Evolutionary conservation across 2,888 invertebrate species (phyloP), one percentile per base, ranked within the genome.

Genomic region (Nebria salina): DNA sequence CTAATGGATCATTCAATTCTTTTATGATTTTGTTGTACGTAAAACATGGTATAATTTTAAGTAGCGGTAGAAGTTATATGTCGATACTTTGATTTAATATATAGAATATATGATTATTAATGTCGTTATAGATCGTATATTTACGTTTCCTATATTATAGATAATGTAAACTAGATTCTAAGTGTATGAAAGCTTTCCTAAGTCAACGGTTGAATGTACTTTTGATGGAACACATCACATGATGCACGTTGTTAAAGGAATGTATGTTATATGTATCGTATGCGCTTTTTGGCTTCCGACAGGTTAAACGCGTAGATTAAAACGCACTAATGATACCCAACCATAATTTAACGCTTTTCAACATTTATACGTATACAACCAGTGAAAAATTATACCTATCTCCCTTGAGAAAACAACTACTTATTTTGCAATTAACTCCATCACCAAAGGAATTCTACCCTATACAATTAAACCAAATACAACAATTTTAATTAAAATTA

Each of bases 231-330:
- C 74, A 64, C 74, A 72, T 78, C 54, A 13, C 13, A 73, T 42
- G 74, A 41, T 72, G 41, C 9, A 25, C 65, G 65, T 66, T 25
- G 20, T 54, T 54, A 54, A 34, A 54, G 54, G 54, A 54, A 34
- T 70, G 25, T 15, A 34, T 66, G 66, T 66, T 7, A 25, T 66
- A 66, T 70, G 70, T 70, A n/a, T 66, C 34, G 70, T 70, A 70
- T 70, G 26, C 68, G 76, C 77, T 77, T 77, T 77, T 77, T 41
- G 77, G 77, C 54, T 77, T 72, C 77, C 77, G 77, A 54, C 77
- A 77, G 72, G 77, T 77, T 77, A 77, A 77, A 77, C 68, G 77
- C 64, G 65, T 15, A 77, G 25, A 77, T 72, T 70, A 70, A 68
- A 77, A 70, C 26, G 25, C 68, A 42, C 75, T 77, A 77, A 77